Evolutionary conservation across 1,140 invertebrate species (phyloP), one percentile per base, ranked within the genome.

Genomic region (Anadara kagoshimensis): DNA sequence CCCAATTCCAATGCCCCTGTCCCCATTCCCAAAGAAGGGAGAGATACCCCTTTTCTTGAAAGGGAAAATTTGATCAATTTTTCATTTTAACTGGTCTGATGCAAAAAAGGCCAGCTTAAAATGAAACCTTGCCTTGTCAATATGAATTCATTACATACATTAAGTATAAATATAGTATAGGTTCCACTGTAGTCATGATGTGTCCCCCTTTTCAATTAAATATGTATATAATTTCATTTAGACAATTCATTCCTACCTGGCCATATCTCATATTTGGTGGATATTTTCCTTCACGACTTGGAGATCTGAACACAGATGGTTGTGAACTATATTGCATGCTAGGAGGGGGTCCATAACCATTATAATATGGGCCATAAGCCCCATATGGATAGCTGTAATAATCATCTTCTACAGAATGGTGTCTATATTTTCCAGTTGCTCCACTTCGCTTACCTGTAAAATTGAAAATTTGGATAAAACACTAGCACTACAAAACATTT

Each of bases 351-450:
- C 73, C 54, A 62, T 82, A 83, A 24, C 79, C 79, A 78, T 82
- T 80, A 67, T 83, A 82, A 67, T 82, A 83, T 3, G 29, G 29
- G 12, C 70, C 57, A 67, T 82, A 83, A 12, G 69, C 68, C 7
- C 69, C 72, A 71, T 86, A 84, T 4, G 78, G 71, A 54, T 63
- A 68, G 65, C 75, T 71, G 61, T 83, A 84, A 57, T 85, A 83
- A 58, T 87, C 85, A 54, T 81, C 83, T 67, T 88, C 85, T 61
- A 83, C 79, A 59, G 84, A 86, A 71, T 87, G 83, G 66, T 86
- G 82, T 36, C 85, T 72, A 69, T 75, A 84, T 59, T 84, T 84
- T n/a, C 59, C 44, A 64, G 63, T 61, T 54, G 53, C 10, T 24
- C 58, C 58, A 3, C 54, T 26, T 67, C 57, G 59, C 44, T 61